These are phyloP conservation scores for Mastomys coucha DNA, from an alignment of 2,113 vertebrate genomes.

Conservation along the genomic window DNA sequence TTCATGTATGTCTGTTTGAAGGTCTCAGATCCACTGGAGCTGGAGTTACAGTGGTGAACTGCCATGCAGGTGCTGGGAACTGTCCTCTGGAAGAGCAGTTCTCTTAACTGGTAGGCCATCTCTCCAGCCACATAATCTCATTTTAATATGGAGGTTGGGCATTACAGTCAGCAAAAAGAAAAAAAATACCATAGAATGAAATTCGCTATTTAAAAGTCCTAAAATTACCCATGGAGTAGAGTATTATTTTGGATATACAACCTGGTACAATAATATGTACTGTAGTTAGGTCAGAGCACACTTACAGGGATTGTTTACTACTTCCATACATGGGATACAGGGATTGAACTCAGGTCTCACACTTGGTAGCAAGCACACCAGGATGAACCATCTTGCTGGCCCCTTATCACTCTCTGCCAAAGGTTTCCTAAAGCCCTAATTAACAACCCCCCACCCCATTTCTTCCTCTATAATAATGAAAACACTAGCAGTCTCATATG, in stretches of 20 bases:
- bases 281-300: neutral
- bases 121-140: neutral
- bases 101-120: neutral
- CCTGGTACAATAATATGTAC: neutral
- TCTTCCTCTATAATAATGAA: neutral
- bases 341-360: neutral
- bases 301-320: neutral
- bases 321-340: neutral
- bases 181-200: constrained; percentile 46
- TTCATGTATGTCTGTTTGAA: neutral
- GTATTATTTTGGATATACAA: neutral
- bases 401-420: constrained; percentile 23
- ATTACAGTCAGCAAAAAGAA: neutral
- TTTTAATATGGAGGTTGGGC: neutral
- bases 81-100: neutral
- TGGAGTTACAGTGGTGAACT: neutral
- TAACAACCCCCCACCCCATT: neutral
- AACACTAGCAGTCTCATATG: neutral
- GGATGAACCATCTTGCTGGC: neutral
- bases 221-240: neutral
- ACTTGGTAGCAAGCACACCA: too few relatives aligned
- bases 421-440: constrained; percentile 26
- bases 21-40: neutral
- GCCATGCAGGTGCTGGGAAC: neutral
- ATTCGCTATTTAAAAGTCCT: constrained; percentile 54